A percentile compares a stretch with the other conserved stretches of the same genome.
Evolutionary conservation across 2,113 vertebrate species (phyloP).

Genomic region (Nothobranchius furzeri): DNA sequence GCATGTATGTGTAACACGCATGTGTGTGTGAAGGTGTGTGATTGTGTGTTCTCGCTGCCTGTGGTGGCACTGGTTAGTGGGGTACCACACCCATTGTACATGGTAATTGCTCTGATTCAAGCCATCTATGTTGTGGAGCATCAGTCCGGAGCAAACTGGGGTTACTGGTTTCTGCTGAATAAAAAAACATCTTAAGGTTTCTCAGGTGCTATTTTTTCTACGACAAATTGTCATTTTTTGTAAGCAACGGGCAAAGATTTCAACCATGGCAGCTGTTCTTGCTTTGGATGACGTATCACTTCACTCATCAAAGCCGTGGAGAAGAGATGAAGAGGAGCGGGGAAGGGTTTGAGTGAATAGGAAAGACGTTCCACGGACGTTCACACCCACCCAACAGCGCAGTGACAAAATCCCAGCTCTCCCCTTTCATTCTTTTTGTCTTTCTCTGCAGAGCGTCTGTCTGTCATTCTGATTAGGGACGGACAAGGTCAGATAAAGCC

Average conservation of each 20-base stretch:
- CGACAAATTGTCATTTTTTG: conserved; percentile 4
- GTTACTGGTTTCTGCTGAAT: conserved; percentile 7
- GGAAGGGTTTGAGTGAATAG: conserved; percentile 27
- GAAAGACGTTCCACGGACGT: conserved; percentile 39
- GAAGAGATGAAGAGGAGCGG: conserved; percentile 24
- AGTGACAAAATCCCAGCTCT: conserved; percentile 62
- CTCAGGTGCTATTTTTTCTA: neutral
- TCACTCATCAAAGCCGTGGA: conserved; percentile 5
- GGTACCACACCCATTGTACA: conserved; percentile 77
- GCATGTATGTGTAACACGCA: conserved; percentile 26
- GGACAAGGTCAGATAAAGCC: conserved; percentile 64
- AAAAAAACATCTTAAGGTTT: conserved; percentile 16
- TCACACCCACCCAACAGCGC: conserved; percentile 51
- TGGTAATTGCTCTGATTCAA: conserved; percentile 71
- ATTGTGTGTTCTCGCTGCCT: conserved; percentile 53
- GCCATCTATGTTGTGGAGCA: conserved; percentile 67
- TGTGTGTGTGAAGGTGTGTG: conserved; percentile 55
- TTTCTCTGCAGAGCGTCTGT: conserved; percentile 75
- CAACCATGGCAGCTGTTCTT: neutral
- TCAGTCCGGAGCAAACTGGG: conserved; percentile 46
- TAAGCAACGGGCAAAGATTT: conserved; percentile 5
- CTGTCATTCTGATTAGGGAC: conserved; percentile 77
- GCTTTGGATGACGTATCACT: conserved; percentile 27
- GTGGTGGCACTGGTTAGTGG: conserved; percentile 71
- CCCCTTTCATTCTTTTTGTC: conserved; percentile 65